phyloP scores from a whole-genome alignment of 23 tunicate species.

The Diplosoma virens region DNA sequence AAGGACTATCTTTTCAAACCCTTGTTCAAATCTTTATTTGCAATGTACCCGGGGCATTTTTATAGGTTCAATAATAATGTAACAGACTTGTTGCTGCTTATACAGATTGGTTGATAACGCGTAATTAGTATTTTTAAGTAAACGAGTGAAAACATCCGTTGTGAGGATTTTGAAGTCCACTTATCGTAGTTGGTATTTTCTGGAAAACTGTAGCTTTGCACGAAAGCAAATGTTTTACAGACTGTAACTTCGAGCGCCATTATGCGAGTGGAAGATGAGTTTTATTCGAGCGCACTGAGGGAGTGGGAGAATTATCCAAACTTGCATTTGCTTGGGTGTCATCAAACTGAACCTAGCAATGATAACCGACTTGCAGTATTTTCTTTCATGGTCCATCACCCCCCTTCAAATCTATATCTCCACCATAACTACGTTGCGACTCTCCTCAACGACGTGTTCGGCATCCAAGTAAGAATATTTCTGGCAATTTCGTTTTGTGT shows the following conservation, averaged over 20 bases:
- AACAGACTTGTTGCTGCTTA: no score
- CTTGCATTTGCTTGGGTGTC: slow-evolving; percentile 58
- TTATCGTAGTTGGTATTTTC: no score
- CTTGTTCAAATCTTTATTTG: no score
- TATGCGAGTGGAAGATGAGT: slow-evolving; percentile 42
- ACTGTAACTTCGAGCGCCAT: slow-evolving; percentile 62
- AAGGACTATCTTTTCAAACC: no score
- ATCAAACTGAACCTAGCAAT: neutral
- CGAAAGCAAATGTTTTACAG: slow-evolving; percentile 16
- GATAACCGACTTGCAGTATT: slow-evolving; percentile 77
- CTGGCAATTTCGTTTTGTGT: no score
- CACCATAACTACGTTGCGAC: slow-evolving; percentile 97
- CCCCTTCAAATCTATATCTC: slow-evolving; percentile 45
- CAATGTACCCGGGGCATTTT: no score
- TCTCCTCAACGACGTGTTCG: slow-evolving; percentile 88
- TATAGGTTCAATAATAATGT: no score
- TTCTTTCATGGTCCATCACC: slow-evolving; percentile 76
- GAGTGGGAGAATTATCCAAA: slow-evolving; percentile 53
- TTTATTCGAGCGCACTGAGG: slow-evolving; percentile 46
- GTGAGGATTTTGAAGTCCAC: no score
- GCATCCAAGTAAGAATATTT: slow-evolving; percentile 82
- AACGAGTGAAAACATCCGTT: no score
- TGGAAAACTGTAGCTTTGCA: neutral
- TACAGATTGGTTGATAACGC: neutral
- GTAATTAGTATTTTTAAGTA: no score